These are phyloP conservation scores for Diabrotica undecimpunctata DNA, from an alignment of 1,140 invertebrate genomes.

Conservation along the genomic window DNA sequence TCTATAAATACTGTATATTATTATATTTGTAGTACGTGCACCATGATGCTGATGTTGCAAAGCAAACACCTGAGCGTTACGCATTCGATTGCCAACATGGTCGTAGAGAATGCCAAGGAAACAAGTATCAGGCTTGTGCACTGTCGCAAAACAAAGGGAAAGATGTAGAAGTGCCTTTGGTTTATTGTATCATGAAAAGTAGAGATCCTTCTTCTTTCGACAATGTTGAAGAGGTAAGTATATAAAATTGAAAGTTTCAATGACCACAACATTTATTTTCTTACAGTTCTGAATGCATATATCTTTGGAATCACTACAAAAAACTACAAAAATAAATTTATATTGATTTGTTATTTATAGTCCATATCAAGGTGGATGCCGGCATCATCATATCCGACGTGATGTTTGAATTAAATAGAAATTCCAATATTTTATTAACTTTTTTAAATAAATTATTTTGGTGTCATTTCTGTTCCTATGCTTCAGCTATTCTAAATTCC, in stretches of 20 bases:
- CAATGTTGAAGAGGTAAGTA: conserved; percentile 27
- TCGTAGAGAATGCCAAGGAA: conserved; percentile 59
- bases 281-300: not conserved
- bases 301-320: not conserved
- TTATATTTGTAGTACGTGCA: too few species aligned
- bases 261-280: not conserved
- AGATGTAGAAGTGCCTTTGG: conserved; percentile 48
- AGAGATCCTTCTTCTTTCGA: conserved; percentile 40
- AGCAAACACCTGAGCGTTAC: conserved; percentile 45
- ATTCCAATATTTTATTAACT: too few species aligned
- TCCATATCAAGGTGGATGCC: too few species aligned
- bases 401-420: too few species aligned
- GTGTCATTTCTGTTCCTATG: too few species aligned
- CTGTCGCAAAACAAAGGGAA: conserved; percentile 50
- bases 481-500: too few species aligned
- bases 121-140: conserved; percentile 62
- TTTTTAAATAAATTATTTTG: too few species aligned
- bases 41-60: too few species aligned
- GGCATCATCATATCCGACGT: too few species aligned
- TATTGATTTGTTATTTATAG: too few species aligned
- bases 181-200: conserved; percentile 54
- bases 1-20: too few species aligned
- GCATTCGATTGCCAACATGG: conserved; percentile 67
- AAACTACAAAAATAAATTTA: not conserved
- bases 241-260: not conserved